Evolutionary conservation across 2,888 invertebrate species (phyloP).

Genomic region (Brachyopa scutellaris): DNA sequence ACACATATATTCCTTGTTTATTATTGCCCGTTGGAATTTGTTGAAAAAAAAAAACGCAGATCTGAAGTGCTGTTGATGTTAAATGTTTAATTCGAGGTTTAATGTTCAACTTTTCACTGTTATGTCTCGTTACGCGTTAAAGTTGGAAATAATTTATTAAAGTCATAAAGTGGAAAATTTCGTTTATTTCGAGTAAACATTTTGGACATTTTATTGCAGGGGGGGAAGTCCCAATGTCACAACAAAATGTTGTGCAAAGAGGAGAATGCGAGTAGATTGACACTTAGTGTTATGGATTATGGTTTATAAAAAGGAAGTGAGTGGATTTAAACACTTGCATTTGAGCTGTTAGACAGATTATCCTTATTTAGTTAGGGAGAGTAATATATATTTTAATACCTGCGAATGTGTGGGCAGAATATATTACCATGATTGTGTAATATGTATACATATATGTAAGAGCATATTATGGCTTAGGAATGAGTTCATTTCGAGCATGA

Average conservation of each 20-base stretch:
- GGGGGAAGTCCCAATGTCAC: background rate
- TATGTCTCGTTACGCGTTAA: background rate
- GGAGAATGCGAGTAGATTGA: background rate
- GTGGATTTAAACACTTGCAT: too few species aligned
- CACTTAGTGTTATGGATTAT: background rate
- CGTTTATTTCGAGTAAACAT: background rate
- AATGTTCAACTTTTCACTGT: background rate
- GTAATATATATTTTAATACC: too few species aligned
- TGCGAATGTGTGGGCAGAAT: too few species aligned
- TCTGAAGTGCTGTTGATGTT: constrained; percentile 16
- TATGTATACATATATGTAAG: too few species aligned
- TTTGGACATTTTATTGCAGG: background rate
- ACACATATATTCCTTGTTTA: constrained; percentile 33
- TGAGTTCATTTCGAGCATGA: too few species aligned
- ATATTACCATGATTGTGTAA: too few species aligned
- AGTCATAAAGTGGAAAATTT: constrained; percentile 6
- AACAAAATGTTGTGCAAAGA: background rate
- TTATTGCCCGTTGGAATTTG: constrained; percentile 23
- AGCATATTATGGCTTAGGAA: too few species aligned
- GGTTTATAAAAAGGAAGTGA: background rate
- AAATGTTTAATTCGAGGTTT: constrained; percentile 20
- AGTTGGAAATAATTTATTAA: background rate
- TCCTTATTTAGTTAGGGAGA: too few species aligned
- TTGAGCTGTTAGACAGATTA: too few species aligned
- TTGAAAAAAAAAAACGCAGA: constrained; percentile 1